Percentiles rank a stretch among this genome's conserved stretches.
phyloP scores from a whole-genome alignment of 53 echinoderm and acorn worm genomes.

The Echinometra lucunter region DNA sequence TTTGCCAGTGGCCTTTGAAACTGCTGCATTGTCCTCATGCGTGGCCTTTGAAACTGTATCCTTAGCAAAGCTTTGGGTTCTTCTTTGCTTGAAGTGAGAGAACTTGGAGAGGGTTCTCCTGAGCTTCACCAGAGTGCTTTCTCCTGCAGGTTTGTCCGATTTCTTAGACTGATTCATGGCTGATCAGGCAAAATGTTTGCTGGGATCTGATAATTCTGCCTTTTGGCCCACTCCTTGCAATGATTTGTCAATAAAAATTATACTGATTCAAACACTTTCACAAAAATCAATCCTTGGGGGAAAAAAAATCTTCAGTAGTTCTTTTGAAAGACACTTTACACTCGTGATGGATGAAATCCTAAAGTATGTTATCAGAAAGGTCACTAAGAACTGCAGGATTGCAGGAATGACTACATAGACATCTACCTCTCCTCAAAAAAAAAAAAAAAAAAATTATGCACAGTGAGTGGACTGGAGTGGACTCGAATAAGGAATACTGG shows the following conservation, averaged over 20 bases:
- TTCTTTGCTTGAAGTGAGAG: conserved; percentile 12
- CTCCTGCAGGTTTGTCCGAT: conserved; percentile 2
- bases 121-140: neutral
- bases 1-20: neutral
- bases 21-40: neutral
- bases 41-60: conserved; percentile 13
- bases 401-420: neutral
- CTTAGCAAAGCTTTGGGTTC: neutral
- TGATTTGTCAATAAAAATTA: neutral
- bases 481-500: no score
- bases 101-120: conserved; percentile 30
- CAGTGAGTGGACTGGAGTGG: no score
- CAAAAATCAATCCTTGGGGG: neutral
- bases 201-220: neutral
- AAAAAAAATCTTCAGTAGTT: neutral
- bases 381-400: neutral
- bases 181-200: neutral
- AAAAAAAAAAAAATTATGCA: neutral
- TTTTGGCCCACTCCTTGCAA: neutral
- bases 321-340: neutral
- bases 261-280: neutral
- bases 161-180: neutral
- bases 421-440: neutral
- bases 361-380: neutral
- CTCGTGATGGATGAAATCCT: neutral